phyloP scores from a whole-genome alignment of 1,140 invertebrate genomes.

The Hycleus cichorii region DNA sequence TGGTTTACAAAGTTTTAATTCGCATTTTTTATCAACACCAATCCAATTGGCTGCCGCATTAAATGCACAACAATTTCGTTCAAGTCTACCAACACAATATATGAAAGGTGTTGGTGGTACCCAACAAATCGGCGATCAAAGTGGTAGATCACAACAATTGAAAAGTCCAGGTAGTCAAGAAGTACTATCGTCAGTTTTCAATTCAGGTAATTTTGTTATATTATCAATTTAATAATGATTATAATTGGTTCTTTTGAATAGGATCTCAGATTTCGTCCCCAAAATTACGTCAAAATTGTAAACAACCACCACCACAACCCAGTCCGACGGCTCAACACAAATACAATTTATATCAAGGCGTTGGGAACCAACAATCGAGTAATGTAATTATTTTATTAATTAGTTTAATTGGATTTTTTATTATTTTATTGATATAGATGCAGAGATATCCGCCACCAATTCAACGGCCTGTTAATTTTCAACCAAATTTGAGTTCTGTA shows the following conservation, averaged over 20 bases:
- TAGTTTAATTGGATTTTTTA: background rate
- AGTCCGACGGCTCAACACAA: slow-evolving; percentile 38
- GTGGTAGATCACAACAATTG: slow-evolving; percentile 33
- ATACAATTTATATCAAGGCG: slow-evolving; percentile 35
- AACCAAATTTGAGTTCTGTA: slow-evolving; percentile 28
- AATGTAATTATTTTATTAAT: slow-evolving; percentile 29
- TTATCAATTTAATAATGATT: slow-evolving; percentile 6
- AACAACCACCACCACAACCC: slow-evolving; percentile 37
- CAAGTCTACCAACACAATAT: slow-evolving; percentile 27
- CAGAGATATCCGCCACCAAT: slow-evolving; percentile 38
- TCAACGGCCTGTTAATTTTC: slow-evolving; percentile 35
- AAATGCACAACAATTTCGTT: slow-evolving; percentile 28
- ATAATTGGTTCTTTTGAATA: slow-evolving; percentile 23
- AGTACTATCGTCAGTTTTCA: slow-evolving; percentile 38
- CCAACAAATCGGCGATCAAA: slow-evolving; percentile 26
- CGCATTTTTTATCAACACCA: slow-evolving; percentile 26
- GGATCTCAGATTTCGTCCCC: slow-evolving; percentile 39
- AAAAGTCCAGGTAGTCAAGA: slow-evolving; percentile 39
- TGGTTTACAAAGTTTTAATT: slow-evolving; percentile 32
- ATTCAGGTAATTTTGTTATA: slow-evolving; percentile 27
- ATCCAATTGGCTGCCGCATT: slow-evolving; percentile 30
- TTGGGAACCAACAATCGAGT: slow-evolving; percentile 31
- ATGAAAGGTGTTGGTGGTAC: slow-evolving; percentile 29
- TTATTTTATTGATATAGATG: slow-evolving; percentile 20
- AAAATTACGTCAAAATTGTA: slow-evolving; percentile 37